Evolutionary conservation across 2,113 vertebrate species (phyloP).

Genomic region (Acanthochromis polyacanthus): DNA sequence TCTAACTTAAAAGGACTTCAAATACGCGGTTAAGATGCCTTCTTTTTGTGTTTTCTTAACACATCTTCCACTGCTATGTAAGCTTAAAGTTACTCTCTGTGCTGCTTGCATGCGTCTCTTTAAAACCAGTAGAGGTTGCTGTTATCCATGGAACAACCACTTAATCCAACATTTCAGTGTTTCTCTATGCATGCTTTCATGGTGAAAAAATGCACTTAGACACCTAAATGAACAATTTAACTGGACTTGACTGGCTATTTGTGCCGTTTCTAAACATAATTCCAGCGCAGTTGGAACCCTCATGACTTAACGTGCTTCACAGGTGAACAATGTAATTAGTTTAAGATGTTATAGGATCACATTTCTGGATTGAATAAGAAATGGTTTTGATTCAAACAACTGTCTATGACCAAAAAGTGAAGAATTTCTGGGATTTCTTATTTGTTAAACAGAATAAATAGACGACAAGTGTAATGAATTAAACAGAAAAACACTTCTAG

Average conservation of each 20-base stretch:
- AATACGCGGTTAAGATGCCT: neutral
- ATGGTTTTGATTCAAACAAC: no score
- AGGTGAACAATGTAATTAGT: no score
- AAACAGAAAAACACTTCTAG: neutral
- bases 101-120: neutral
- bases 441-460: neutral
- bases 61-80: neutral
- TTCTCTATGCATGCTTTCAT: neutral
- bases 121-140: conserved; percentile 6
- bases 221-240: no score
- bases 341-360: no score
- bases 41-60: neutral
- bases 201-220: no score
- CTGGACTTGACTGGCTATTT: no score
- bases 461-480: neutral
- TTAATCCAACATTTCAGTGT: no score
- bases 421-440: neutral
- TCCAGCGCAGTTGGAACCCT: no score
- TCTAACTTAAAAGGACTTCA: neutral
- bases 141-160: neutral
- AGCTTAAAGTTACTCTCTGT: neutral
- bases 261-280: no score
- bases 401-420: no score
- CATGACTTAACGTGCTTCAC: no score
- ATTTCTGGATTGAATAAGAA: no score